A percentile compares a stretch with the other conserved stretches of the same genome.
These are phyloP conservation scores for Cyclophora punctaria DNA, from an alignment of 2,888 invertebrate species.

Conservation along the genomic window DNA sequence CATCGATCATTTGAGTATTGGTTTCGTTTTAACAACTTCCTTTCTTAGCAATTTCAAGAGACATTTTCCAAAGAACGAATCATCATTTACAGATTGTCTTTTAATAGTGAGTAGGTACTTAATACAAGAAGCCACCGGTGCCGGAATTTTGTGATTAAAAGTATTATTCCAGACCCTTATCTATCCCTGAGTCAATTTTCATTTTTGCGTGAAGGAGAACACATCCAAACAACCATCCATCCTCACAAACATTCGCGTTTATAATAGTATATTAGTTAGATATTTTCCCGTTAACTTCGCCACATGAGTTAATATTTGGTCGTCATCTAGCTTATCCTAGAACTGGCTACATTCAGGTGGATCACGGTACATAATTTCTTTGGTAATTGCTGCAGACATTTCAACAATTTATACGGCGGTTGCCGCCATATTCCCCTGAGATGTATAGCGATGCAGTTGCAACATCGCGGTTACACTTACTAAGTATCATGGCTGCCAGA, in stretches of 20 bases:
- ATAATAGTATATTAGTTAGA: conserved; percentile 34
- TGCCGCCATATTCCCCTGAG: conserved; percentile 31
- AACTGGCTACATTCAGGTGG: conserved; percentile 28
- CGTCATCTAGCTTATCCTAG: conserved; percentile 22
- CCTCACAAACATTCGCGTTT: not conserved
- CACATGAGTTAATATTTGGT: conserved; percentile 39
- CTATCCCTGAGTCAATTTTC: too few species aligned
- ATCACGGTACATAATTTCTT: conserved; percentile 34
- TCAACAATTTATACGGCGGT: conserved; percentile 46
- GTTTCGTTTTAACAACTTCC: conserved; percentile 33
- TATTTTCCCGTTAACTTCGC: conserved; percentile 47
- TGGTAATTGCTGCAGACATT: conserved; percentile 36
- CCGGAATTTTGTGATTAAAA: conserved; percentile 12
- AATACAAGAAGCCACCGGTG: conserved; percentile 32
- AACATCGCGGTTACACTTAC: conserved; percentile 27
- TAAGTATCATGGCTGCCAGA: conserved; percentile 18
- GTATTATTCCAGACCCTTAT: too few species aligned
- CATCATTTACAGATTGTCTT: conserved; percentile 21
- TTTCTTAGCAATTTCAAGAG: conserved; percentile 24
- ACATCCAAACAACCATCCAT: too few species aligned
- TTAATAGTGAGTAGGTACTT: too few species aligned
- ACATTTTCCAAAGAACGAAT: conserved; percentile 13
- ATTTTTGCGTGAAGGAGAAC: too few species aligned
- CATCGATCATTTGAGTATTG: conserved; percentile 40
- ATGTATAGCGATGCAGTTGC: conserved; percentile 24